Conservation (phyloP, 1,140 invertebrate species). For the Drosophila truncata region DNA sequence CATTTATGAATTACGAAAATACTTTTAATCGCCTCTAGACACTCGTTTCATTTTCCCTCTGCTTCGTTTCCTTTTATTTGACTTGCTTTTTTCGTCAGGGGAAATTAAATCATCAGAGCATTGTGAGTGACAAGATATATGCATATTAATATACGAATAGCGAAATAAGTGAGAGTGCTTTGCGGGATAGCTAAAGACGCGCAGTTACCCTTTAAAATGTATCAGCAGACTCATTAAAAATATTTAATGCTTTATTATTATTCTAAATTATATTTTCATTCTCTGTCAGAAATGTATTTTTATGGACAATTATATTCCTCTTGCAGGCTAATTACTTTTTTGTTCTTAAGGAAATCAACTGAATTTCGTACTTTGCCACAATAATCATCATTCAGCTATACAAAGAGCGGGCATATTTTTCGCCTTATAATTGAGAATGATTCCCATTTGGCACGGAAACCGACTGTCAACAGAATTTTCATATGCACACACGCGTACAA, state of each 20-base stretch:
- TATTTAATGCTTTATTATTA: not conserved
- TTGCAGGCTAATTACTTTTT: not conserved
- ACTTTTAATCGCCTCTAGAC: conserved; percentile 61
- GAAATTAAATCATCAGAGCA: conserved; percentile 77
- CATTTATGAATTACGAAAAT: conserved; percentile 68
- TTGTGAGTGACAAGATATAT: conserved; percentile 67
- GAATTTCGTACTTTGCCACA: not conserved
- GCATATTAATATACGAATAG: conserved; percentile 7
- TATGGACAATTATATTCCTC: not conserved
- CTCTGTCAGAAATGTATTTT: not conserved
- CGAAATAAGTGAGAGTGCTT: conserved; percentile 9
- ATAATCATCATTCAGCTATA: not conserved
- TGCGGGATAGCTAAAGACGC: not conserved
- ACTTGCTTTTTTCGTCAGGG: conserved; percentile 54
- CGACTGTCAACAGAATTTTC: conserved; percentile 60
- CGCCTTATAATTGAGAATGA: conserved; percentile 48
- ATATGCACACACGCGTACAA: conserved; percentile 31
- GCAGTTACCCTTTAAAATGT: conserved; percentile 1
- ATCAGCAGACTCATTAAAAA: no score
- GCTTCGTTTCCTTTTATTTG: conserved; percentile 26
- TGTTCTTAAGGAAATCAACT: not conserved
- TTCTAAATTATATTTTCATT: not conserved
- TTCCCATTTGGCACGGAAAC: conserved; percentile 64
- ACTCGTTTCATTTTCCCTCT: conserved; percentile 29
- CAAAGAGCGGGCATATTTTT: conserved; percentile 15